Conservation (phyloP, 1,140 invertebrate species). For the Microvelia longipes region DNA sequence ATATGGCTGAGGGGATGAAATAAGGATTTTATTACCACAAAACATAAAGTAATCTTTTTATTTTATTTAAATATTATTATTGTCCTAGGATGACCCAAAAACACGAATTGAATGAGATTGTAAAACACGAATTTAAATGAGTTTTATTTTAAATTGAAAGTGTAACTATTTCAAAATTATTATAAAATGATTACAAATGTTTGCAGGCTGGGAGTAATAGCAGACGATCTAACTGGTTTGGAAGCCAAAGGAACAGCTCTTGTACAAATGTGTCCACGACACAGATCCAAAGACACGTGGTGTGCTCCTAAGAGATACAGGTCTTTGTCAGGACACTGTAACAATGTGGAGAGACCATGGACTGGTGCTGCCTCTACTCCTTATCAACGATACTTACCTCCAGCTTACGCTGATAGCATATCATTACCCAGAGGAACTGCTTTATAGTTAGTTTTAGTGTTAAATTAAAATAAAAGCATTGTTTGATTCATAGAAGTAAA, state of each 20-base stretch:
- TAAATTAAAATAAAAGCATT: neutral
- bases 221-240: slow-evolving; percentile 32
- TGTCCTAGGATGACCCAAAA: too few relatives aligned
- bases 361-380: slow-evolving; percentile 41
- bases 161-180: too few relatives aligned
- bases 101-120: too few relatives aligned
- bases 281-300: slow-evolving; percentile 27
- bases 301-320: slow-evolving; percentile 28
- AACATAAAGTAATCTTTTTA: too few relatives aligned
- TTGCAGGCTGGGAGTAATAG: slow-evolving; percentile 31
- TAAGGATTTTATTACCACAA: too few relatives aligned
- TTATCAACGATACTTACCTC: slow-evolving; percentile 27
- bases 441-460: slow-evolving; percentile 12
- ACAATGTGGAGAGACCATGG: slow-evolving; percentile 44
- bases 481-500: too few relatives aligned
- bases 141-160: too few relatives aligned
- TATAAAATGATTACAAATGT: too few relatives aligned
- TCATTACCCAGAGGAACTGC: slow-evolving; percentile 20
- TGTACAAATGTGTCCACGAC: slow-evolving; percentile 31
- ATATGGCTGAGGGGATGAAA: too few relatives aligned
- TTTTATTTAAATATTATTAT: too few relatives aligned
- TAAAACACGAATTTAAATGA: too few relatives aligned
- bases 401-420: slow-evolving; percentile 34
- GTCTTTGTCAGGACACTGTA: slow-evolving; percentile 45
- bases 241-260: slow-evolving; percentile 33